Percentiles rank a stretch among this genome's conserved stretches.
Conservation (phyloP, 2,888 invertebrate genomes). For the Parnassius glacialis region DNA sequence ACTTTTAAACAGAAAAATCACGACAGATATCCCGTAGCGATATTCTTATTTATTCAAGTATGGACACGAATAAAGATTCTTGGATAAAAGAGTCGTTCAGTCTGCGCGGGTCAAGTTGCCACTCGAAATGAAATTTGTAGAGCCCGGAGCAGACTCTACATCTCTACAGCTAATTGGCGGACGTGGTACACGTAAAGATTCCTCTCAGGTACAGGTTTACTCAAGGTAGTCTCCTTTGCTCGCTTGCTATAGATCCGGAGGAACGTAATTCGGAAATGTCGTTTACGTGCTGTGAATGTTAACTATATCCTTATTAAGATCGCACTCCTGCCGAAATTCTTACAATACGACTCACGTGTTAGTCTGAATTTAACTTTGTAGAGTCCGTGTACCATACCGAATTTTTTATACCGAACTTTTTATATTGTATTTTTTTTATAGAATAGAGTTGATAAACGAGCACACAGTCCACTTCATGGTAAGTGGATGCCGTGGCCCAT, state of each 20-base stretch:
- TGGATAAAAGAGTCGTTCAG: background rate
- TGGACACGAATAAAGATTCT: no score
- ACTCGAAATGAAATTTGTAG: background rate
- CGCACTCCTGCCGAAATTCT: background rate
- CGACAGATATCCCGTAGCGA: no score
- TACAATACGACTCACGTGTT: no score
- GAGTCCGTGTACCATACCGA: no score
- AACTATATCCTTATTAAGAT: constrained; percentile 1
- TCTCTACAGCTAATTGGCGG: background rate
- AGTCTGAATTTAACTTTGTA: no score
- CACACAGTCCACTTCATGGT: no score
- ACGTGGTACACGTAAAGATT: background rate
- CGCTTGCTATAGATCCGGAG: background rate
- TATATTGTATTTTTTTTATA: no score
- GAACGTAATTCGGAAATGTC: constrained; percentile 2
- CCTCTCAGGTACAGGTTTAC: background rate
- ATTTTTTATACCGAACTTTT: no score
- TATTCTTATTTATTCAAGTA: no score
- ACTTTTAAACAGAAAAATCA: no score
- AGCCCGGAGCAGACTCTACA: background rate
- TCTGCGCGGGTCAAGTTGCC: constrained; percentile 1
- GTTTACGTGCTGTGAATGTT: constrained; percentile 7
- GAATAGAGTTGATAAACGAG: no score
- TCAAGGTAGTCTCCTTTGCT: background rate
- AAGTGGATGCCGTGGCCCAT: no score